Percentiles rank a stretch among this genome's conserved stretches.
Evolutionary conservation across 2,888 invertebrate genomes (phyloP).

Genomic region (Monochamus alternatus): DNA sequence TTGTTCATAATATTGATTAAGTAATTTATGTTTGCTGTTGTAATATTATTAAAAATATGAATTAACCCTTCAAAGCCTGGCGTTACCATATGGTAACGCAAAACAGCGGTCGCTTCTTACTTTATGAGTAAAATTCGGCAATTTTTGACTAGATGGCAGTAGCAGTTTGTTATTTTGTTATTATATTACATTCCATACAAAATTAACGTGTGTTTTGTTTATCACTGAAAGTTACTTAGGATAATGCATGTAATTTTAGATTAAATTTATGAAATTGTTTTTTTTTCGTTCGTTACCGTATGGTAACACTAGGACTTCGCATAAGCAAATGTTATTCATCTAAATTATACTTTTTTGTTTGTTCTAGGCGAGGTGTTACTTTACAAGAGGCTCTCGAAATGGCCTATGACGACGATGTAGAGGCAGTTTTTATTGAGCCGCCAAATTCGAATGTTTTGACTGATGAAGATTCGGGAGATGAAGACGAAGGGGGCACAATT

Average conservation of each 20-base stretch:
- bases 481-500: constrained; percentile 43
- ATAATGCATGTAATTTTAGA: constrained; percentile 1
- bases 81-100: not conserved
- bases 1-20: too few species aligned
- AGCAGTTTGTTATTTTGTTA: not conserved
- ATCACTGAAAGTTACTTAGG: not conserved
- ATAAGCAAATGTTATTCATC: constrained; percentile 11
- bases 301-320: constrained; percentile 23
- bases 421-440: constrained; percentile 42
- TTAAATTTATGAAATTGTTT: not conserved
- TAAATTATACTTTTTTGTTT: constrained; percentile 24
- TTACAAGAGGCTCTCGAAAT: constrained; percentile 42
- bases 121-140: not conserved
- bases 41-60: not conserved
- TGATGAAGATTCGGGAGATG: constrained; percentile 47
- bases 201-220: not conserved
- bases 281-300: not conserved
- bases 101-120: not conserved
- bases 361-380: constrained; percentile 39
- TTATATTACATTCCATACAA: not conserved
- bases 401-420: constrained; percentile 38
- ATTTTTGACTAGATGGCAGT: not conserved
- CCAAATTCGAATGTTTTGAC: constrained; percentile 37
- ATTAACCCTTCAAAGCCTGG: not conserved
- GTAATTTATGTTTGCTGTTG: too few species aligned